phyloP scores from a whole-genome alignment of 2,888 invertebrate genomes.

The Trilocha varians region DNA sequence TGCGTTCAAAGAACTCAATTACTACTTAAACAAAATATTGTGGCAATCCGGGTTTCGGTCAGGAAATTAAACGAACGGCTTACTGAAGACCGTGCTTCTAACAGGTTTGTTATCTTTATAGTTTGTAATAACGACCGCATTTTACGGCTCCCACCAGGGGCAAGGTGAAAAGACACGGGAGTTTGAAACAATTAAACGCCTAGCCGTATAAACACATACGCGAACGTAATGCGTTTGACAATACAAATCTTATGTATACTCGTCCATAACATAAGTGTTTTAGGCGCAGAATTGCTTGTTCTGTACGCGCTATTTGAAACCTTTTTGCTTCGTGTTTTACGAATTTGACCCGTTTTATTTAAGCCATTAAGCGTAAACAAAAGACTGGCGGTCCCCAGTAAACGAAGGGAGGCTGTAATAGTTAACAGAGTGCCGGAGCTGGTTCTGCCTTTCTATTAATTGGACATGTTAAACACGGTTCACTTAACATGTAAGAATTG shows the following conservation, averaged over 20 bases:
- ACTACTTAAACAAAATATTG: constrained; percentile 66
- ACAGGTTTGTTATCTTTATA: constrained; percentile 56
- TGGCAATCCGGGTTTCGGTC: constrained; percentile 52
- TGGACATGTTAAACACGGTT: constrained; percentile 64
- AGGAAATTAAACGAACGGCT: constrained; percentile 69
- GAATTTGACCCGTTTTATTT: constrained; percentile 70
- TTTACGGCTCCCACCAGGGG: constrained; percentile 33
- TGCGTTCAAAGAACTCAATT: constrained; percentile 63
- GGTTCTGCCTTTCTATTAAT: constrained; percentile 56
- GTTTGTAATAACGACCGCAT: constrained; percentile 43
- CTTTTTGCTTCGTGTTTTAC: constrained; percentile 53
- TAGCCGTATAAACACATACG: constrained; percentile 45
- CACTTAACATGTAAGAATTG: constrained; percentile 56
- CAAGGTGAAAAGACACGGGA: constrained; percentile 47
- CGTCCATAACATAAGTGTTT: constrained; percentile 34
- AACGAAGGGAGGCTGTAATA: constrained; percentile 58
- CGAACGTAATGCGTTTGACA: constrained; percentile 1
- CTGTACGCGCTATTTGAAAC: constrained; percentile 40
- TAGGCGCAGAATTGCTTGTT: constrained; percentile 37
- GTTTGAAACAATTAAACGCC: constrained; percentile 48
- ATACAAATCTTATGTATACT: not conserved
- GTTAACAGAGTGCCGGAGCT: constrained; percentile 55
- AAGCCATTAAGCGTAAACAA: constrained; percentile 70
- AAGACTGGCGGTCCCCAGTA: constrained; percentile 57
- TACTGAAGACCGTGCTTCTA: constrained; percentile 46